phyloP scores from a whole-genome alignment of 2,888 invertebrate species.

The Orchestes rusci region DNA sequence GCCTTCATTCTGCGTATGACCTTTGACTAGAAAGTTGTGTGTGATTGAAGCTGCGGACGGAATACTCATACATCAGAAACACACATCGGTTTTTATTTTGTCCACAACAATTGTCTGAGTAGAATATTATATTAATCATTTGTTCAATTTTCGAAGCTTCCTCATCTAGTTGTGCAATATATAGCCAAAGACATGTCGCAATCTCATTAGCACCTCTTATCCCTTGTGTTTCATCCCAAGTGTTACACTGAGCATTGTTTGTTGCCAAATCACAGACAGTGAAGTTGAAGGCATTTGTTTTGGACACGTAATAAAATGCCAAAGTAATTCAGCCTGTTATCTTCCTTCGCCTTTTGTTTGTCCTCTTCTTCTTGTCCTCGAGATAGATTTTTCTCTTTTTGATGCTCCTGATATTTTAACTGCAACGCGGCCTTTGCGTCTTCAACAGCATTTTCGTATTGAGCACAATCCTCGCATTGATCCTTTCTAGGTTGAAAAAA shows the following conservation, averaged over 20 bases:
- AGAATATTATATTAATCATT: slow-evolving; percentile 2
- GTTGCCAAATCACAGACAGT: slow-evolving; percentile 5
- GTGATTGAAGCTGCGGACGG: not conserved
- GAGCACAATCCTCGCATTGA: not conserved
- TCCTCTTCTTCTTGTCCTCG: slow-evolving; percentile 3
- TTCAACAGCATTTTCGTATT: not conserved
- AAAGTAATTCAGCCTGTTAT: slow-evolving; percentile 7
- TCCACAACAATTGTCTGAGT: slow-evolving; percentile 13
- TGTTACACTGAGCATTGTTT: slow-evolving; percentile 8
- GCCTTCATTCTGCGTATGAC: slow-evolving; percentile 3
- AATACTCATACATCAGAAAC: slow-evolving; percentile 1
- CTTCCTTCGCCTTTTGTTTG: not conserved
- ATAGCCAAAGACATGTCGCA: slow-evolving; percentile 7
- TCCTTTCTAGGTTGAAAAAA: slow-evolving; percentile 6
- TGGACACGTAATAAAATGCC: slow-evolving; percentile 19
- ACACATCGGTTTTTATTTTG: slow-evolving; percentile 10
- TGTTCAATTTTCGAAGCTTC: not conserved
- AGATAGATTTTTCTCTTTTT: not conserved
- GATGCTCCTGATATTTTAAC: not conserved
- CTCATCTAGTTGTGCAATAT: slow-evolving; percentile 3
- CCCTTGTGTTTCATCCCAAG: slow-evolving; percentile 12
- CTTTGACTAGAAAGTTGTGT: slow-evolving; percentile 1
- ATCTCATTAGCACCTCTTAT: slow-evolving; percentile 15
- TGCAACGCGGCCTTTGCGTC: not conserved
- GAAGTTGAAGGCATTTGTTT: slow-evolving; percentile 15